These are phyloP conservation scores for Pitta sordida DNA, from an alignment of 2,113 vertebrate species.

Conservation along the genomic window DNA sequence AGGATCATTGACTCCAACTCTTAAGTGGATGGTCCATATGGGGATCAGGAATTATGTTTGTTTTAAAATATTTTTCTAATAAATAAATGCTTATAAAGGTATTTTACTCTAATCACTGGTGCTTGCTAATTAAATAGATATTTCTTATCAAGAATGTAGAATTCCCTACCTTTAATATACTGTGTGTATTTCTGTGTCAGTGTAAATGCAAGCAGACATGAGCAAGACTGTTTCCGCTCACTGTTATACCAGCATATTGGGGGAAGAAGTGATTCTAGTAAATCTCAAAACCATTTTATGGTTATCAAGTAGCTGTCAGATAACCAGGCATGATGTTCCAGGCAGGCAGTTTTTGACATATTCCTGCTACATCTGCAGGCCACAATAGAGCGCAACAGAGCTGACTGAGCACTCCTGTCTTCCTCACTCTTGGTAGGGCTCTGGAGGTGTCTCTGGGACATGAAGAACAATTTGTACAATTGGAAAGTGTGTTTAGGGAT, in stretches of 20 bases:
- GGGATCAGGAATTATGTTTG: fast-evolving
- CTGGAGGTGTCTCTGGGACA: background rate
- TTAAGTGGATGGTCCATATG: background rate
- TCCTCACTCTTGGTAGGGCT: background rate
- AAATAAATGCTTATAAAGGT: background rate
- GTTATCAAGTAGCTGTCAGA: background rate
- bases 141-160: background rate
- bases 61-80: background rate
- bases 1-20: background rate
- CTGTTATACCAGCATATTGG: background rate
- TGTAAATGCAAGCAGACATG: background rate
- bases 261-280: background rate
- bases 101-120: background rate
- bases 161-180: background rate
- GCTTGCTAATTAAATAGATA: background rate
- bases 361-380: background rate
- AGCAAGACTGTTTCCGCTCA: background rate
- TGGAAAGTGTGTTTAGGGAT: background rate
- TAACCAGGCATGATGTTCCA: background rate
- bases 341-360: background rate
- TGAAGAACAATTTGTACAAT: background rate
- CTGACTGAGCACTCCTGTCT: background rate
- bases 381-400: background rate
- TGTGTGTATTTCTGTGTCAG: background rate
- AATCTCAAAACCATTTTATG: background rate